A percentile compares a stretch with the other conserved stretches of the same genome.
phyloP scores from a whole-genome alignment of 2,113 vertebrate species.

The Boleophthalmus pectinirostris region DNA sequence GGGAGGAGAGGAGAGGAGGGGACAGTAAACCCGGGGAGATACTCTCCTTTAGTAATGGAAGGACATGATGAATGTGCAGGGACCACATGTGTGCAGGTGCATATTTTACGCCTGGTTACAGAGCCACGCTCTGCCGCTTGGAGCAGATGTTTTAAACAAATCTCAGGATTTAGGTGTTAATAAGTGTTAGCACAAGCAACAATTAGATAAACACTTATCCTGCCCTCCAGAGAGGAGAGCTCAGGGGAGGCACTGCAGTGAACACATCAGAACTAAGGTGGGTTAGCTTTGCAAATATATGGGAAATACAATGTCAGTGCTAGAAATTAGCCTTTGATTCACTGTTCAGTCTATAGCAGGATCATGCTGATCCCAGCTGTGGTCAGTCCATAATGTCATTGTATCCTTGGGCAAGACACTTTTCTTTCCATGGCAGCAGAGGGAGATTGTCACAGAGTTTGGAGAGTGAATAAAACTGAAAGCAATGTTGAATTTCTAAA shows the following conservation, averaged over 20 bases:
- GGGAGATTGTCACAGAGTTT: too few species aligned
- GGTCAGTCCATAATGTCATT: too few species aligned
- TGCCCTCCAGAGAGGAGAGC: not conserved
- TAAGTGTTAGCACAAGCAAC: conserved; percentile 18
- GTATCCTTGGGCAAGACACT: too few species aligned
- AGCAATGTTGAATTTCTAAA: too few species aligned
- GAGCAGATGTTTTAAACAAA: conserved; percentile 40
- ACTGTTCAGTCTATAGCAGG: too few species aligned
- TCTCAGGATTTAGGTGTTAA: conserved; percentile 29
- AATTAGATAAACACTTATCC: conserved; percentile 22
- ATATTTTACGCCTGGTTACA: conserved; percentile 44
- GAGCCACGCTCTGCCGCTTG: not conserved
- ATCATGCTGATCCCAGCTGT: too few species aligned
- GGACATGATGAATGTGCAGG: conserved; percentile 20
- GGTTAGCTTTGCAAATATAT: not conserved
- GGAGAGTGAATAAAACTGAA: too few species aligned
- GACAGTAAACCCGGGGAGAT: conserved; percentile 14
- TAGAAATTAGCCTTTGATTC: too few species aligned
- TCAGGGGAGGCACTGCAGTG: not conserved
- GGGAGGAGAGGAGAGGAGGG: not conserved
- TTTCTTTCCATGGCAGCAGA: too few species aligned
- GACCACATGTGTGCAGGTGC: conserved; percentile 33
- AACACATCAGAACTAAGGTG: not conserved
- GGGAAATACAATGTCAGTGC: too few species aligned
- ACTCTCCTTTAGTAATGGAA: conserved; percentile 7